phyloP scores from a whole-genome alignment of 2,113 vertebrate genomes.

The Stercorarius parasiticus region DNA sequence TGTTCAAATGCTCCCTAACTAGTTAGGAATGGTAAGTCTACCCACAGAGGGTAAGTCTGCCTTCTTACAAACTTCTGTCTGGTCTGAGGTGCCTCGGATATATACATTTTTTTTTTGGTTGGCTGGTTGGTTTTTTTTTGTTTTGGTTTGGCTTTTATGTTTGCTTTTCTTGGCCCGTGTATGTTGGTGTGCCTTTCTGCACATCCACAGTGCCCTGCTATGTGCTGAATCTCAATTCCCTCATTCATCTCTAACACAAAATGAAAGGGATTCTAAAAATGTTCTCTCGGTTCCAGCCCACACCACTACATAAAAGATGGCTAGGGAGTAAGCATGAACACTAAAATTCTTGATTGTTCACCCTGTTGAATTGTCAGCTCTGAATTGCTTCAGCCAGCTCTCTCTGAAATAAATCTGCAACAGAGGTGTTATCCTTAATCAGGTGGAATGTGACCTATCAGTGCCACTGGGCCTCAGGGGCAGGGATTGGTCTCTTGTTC shows the following conservation, averaged over 20 bases:
- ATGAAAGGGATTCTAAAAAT: background rate
- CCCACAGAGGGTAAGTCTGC: background rate
- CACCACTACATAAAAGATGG: background rate
- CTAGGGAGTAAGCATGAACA: background rate
- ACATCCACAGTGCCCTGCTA: background rate
- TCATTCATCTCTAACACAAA: background rate
- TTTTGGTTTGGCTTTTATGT: rapidly evolving
- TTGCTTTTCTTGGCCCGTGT: background rate
- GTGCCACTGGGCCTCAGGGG: background rate
- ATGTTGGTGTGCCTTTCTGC: background rate
- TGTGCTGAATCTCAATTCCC: background rate
- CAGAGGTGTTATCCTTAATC: background rate
- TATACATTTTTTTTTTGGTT: background rate
- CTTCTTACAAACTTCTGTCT: background rate
- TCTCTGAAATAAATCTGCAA: background rate
- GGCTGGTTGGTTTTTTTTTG: background rate
- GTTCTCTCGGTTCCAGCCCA: background rate
- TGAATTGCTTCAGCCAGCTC: background rate
- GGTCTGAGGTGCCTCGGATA: background rate
- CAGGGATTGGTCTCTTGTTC: background rate
- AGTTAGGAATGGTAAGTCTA: background rate
- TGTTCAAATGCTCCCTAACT: background rate
- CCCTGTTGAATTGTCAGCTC: background rate
- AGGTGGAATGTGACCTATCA: background rate
- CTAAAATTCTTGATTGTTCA: background rate